Evolutionary conservation across 2,797 vertebrate species (phyloP), one percentile per base, ranked within the genome.

Genomic region (Tangara arthus): DNA sequence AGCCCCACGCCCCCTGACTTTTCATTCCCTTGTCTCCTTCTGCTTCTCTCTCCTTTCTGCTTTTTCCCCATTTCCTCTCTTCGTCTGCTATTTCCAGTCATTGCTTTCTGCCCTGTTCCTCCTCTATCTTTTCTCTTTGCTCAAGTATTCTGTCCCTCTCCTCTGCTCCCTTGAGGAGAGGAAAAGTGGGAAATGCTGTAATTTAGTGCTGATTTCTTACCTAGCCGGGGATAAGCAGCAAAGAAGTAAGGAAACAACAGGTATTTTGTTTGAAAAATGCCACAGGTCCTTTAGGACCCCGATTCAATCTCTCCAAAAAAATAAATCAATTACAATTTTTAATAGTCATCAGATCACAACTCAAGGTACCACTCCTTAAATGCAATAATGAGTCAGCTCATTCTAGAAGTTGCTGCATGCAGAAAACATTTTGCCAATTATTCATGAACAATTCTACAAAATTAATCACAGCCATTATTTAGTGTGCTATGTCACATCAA

Each of bases 1-100:
- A 60, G 30, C 32, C 28, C 44, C 0, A 0, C 0, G 0, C 44
- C 17, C 52, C 23, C 35, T 27, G 52, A 5, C 30, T 68, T 61
- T 57, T 52, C 35, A 30, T 55, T 70, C 42, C 28, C 11, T 61
- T 41, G 8, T 50, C 41, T 76, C 28, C 37, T 34, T 28, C 52
- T 26, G 7, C 34, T 75, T 75, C 20, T 52, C 50, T 57, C 47
- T 70, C 23, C 61, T 60, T 39, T 41, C 34, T 46, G 17, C 12
- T 63, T 79, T 73, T 82, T 8, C 4, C 17, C 50, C 47, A 6
- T 70, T 76, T 84, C 28, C 80, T 46, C 60, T 46, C n/a, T 75
- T 77, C 26, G 14, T 44, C 46, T 64, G 15, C 21, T 60, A 15
- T 42, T 80, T 57, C 49, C 35, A 61, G 15, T 32, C 24, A 28